Conservation (phyloP, 1,140 invertebrate genomes). For the Bombus difficillimus region DNA sequence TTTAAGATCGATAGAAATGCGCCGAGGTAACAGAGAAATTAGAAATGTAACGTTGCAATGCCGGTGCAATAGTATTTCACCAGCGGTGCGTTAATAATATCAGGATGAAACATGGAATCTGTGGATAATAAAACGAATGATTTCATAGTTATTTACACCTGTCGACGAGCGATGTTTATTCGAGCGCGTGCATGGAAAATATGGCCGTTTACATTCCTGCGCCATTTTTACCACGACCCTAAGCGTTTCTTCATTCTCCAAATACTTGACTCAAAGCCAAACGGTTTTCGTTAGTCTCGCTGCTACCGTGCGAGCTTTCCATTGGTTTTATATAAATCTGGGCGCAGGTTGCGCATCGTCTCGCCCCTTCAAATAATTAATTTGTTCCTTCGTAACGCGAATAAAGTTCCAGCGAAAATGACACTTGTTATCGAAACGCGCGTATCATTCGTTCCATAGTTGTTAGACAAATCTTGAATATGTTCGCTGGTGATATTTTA, state of each 20-base stretch:
- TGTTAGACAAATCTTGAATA: background rate
- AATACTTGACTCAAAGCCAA: conserved; percentile 34
- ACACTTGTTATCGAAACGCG: too few species aligned
- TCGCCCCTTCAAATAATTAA: background rate
- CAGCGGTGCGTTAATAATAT: background rate
- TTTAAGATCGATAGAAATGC: too few species aligned
- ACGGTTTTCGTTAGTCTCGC: background rate
- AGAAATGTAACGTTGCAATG: too few species aligned
- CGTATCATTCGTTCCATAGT: background rate
- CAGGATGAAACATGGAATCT: background rate
- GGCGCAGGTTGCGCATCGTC: background rate
- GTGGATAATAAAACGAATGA: background rate
- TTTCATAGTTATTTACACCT: conserved; percentile 3
- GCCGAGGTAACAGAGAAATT: too few species aligned
- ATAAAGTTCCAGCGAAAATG: background rate
- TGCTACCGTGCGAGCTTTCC: background rate
- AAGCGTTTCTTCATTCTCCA: conserved; percentile 51
- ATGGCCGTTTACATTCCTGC: conserved; percentile 44
- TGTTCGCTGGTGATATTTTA: background rate
- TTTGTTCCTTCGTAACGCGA: background rate
- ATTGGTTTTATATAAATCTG: conserved; percentile 32
- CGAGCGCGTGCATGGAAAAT: background rate
- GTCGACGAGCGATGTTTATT: conserved; percentile 11
- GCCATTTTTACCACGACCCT: conserved; percentile 45
- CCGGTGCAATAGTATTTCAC: too few species aligned